Evolutionary conservation across 2,888 invertebrate species (phyloP).

Genomic region (Nephrotoma flavescens): DNA sequence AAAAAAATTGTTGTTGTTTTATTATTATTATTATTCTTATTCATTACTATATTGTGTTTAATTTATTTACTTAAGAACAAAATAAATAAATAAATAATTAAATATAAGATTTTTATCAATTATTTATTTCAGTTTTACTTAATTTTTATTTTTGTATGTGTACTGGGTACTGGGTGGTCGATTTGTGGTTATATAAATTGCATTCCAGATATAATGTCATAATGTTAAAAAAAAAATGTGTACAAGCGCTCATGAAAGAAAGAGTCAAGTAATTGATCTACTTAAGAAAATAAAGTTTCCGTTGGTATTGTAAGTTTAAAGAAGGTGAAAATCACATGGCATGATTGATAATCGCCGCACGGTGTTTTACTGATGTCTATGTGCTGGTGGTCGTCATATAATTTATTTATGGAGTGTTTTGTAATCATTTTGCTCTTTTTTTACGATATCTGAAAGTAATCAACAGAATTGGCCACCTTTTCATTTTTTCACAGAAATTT

Average conservation of each 20-base stretch:
- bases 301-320: neutral
- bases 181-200: neutral
- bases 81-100: neutral
- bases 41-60: neutral
- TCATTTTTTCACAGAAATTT: no score
- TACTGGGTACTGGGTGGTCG: neutral
- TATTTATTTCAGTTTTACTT: neutral
- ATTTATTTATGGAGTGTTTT: no score
- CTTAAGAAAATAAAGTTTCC: neutral
- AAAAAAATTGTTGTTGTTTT: neutral
- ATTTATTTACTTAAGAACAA: neutral
- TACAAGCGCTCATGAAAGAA: neutral
- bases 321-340: neutral
- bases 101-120: neutral
- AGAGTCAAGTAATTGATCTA: neutral
- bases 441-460: no score
- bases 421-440: no score
- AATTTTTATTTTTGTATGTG: neutral
- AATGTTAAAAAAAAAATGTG: neutral
- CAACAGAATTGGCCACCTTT: no score
- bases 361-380: neutral
- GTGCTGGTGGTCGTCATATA: neutral
- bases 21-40: neutral
- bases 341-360: neutral
- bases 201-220: neutral